Evolutionary conservation across 2,797 vertebrate genomes (phyloP).

Genomic region (Epinephelus malabaricus): DNA sequence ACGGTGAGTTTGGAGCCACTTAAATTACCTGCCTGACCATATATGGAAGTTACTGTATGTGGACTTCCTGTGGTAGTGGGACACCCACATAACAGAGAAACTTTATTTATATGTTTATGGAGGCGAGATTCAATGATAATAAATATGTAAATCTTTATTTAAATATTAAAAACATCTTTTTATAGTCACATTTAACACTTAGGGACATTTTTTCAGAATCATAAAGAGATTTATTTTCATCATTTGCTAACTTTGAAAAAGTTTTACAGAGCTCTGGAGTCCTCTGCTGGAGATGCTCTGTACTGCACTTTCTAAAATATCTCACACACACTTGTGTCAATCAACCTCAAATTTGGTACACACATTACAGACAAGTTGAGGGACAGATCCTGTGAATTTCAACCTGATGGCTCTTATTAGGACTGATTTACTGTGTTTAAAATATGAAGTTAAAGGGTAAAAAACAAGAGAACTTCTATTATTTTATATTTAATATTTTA

Average conservation of each 20-base stretch:
- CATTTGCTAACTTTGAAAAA: slow-evolving; percentile 12
- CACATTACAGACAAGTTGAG: neutral
- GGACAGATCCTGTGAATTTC: slow-evolving; percentile 10
- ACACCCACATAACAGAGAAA: neutral
- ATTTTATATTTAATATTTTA: too few relatives aligned
- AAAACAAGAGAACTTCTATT: too few relatives aligned
- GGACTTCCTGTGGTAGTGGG: fast-evolving
- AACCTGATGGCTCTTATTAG: neutral
- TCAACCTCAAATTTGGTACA: neutral
- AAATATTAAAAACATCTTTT: neutral
- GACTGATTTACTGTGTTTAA: neutral
- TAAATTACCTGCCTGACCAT: slow-evolving; percentile 20
- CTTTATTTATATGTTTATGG: neutral
- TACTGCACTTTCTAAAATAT: slow-evolving; percentile 38
- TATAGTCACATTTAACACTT: neutral
- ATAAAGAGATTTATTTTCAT: neutral
- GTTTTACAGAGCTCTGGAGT: slow-evolving; percentile 14
- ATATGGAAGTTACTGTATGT: neutral
- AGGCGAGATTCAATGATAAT: neutral
- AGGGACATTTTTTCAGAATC: neutral
- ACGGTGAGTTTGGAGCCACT: neutral
- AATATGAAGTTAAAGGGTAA: neutral
- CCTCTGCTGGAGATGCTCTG: slow-evolving; percentile 31
- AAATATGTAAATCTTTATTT: neutral
- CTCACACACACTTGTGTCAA: slow-evolving; percentile 9